Base-by-base conservation (phyloP, 2,113 vertebrate species). In the Anhinga anhinga region DNA sequence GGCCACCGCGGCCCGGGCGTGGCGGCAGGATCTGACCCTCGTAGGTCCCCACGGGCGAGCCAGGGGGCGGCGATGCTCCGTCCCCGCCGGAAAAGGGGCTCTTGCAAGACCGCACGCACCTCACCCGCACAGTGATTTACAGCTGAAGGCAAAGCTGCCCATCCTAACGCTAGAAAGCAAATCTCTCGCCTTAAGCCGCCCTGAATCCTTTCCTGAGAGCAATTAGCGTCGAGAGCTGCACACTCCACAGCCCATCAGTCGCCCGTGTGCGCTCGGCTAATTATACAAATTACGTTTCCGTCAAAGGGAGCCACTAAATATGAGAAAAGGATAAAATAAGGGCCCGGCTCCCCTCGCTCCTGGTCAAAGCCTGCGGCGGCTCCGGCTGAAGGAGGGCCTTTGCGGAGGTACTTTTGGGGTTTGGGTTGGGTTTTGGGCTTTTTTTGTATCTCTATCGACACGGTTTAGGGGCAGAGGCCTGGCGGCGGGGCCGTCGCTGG, bases 251-350 rank as follows among this genome's bases (percentile, higher is more conserved):
- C 94, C 89, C 89, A 86, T 84, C 94, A 87, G 90, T 83, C 76
- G 93, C 78, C 95, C 90, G 85, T 90, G 92, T 92, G 96, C 55
- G 36, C 95, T 95, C 94, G 70, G 91, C 96, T 97, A 98, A 98
- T 98, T 98, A 98, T 90, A 96, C 96, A 98, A 97, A 98, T 97
- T 95, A 96, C 67, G 56, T 83, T 96, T 89, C 93, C 83, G 96
- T 97, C 96, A 91, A 97, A 98, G 88, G 86, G 85, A 96, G 94
- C 92, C 95, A 78, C 96, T 94, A 96, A 96, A 96, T 90, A 77
- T 23, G 61, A 88, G 93, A 82, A 94, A 94, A 94, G 93, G 83
- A 82, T 84, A 76, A 93, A 95, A 81, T n/a, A 65, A 89, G 74
- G 66, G 72, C 53, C 89, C 62, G 17, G 36, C 67, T 77, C 53